Percentiles rank a stretch among this genome's conserved stretches.
phyloP scores from a whole-genome alignment of 1,140 invertebrate genomes.

The Eupeodes corollae region DNA sequence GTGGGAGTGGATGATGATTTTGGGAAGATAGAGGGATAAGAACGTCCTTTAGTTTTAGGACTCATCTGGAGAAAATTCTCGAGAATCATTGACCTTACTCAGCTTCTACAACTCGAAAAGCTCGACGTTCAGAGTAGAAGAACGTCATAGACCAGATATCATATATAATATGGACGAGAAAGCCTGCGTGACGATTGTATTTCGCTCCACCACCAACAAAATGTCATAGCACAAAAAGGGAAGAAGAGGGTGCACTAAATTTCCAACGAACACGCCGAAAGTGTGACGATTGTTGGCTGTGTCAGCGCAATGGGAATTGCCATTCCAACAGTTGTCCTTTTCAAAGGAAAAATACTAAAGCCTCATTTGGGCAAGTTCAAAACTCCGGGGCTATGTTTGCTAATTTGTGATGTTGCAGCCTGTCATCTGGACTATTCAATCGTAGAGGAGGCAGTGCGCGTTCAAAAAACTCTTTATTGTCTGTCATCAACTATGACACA shows the following conservation, averaged over 20 bases:
- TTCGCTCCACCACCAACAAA: too few species aligned
- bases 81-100: too few species aligned
- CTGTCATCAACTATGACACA: constrained; percentile 34
- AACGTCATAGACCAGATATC: not conserved
- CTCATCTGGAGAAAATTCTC: too few species aligned
- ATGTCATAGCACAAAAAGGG: not conserved
- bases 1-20: too few species aligned
- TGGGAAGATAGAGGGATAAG: too few species aligned
- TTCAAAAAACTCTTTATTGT: constrained; percentile 19
- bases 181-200: not conserved
- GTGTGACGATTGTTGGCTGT: too few species aligned
- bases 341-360: constrained; percentile 27
- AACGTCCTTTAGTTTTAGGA: too few species aligned
- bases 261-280: not conserved
- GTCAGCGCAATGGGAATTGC: too few species aligned
- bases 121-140: too few species aligned
- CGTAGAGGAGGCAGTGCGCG: not conserved
- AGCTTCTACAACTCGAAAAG: too few species aligned
- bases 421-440: too few species aligned
- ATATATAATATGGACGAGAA: not conserved
- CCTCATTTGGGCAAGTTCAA: constrained; percentile 27
- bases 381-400: constrained; percentile 16
- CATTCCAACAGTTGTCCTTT: constrained; percentile 33
- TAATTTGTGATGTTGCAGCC: constrained; percentile 13
- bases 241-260: not conserved